A percentile compares a stretch with the other conserved stretches of the same genome.
phyloP scores from a whole-genome alignment of 2,113 vertebrate genomes.

The Eurypyga helias region DNA sequence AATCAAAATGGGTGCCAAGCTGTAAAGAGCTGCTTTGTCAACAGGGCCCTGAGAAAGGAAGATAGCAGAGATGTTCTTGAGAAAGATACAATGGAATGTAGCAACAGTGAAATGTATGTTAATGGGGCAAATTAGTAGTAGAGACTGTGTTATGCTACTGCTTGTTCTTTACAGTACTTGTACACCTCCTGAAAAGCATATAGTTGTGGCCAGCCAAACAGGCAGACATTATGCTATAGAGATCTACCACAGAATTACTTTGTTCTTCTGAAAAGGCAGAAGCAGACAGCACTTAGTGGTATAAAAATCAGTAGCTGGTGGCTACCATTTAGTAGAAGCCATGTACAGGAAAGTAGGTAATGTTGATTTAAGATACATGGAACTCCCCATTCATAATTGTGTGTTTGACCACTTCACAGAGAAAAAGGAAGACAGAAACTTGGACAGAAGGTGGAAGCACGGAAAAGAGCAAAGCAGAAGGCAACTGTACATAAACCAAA shows the following conservation, averaged over 20 bases:
- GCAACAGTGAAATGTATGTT: neutral
- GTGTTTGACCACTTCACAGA: neutral
- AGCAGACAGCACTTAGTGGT: neutral
- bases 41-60: neutral
- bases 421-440: neutral
- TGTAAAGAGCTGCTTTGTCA: neutral
- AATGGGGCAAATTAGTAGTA: neutral
- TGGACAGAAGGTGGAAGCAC: neutral
- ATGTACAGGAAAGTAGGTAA: neutral
- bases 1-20: neutral
- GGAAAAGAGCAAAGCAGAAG: neutral
- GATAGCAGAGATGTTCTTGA: neutral
- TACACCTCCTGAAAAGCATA: neutral
- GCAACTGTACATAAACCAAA: neutral
- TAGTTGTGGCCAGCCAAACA: neutral
- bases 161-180: neutral
- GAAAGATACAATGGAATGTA: neutral
- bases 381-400: neutral
- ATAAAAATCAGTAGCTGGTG: neutral
- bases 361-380: neutral
- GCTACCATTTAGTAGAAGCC: neutral
- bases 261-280: neutral
- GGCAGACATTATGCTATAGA: neutral
- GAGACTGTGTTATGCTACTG: neutral
- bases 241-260: neutral